phyloP scores from a whole-genome alignment of 2,797 vertebrate genomes.

The Pseudomugil tenellus region DNA sequence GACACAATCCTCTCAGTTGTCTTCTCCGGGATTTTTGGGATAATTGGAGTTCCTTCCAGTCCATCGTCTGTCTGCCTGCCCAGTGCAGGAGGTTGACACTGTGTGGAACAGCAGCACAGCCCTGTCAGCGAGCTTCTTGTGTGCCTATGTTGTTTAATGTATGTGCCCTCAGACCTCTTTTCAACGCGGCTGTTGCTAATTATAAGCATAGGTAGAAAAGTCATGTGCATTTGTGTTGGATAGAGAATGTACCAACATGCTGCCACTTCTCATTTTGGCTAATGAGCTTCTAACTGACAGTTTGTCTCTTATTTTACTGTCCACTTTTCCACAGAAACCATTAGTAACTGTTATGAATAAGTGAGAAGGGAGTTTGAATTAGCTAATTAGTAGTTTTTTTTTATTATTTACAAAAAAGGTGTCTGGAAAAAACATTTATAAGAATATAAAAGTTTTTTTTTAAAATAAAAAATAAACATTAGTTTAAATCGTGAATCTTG shows the following conservation, averaged over 20 bases:
- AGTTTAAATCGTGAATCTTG: neutral
- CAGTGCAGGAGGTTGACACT: conserved; percentile 42
- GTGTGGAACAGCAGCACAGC: conserved; percentile 21
- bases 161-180: conserved; percentile 1
- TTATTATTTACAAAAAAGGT: conserved; percentile 7
- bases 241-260: conserved; percentile 18
- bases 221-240: conserved; percentile 13
- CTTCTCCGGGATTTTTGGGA: conserved; percentile 54
- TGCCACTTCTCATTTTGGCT: conserved; percentile 32
- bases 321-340: conserved; percentile 27
- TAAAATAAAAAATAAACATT: neutral
- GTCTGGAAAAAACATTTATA: conserved; percentile 12
- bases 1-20: conserved; percentile 46
- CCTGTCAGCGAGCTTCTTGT: conserved; percentile 38
- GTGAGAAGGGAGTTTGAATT: conserved; percentile 7
- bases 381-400: conserved; percentile 14
- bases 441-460: neutral
- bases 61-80: conserved; percentile 31
- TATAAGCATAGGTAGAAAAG: conserved; percentile 21
- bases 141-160: conserved; percentile 45
- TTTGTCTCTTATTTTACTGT: conserved; percentile 33
- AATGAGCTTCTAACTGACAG: conserved; percentile 31
- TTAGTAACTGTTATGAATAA: conserved; percentile 30
- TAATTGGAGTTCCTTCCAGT: conserved; percentile 60
- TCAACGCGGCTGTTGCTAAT: conserved; percentile 10